Evolutionary conservation across 2,888 invertebrate species (phyloP), one percentile per base, ranked within the genome.

Genomic region (Autographa pulchrina): DNA sequence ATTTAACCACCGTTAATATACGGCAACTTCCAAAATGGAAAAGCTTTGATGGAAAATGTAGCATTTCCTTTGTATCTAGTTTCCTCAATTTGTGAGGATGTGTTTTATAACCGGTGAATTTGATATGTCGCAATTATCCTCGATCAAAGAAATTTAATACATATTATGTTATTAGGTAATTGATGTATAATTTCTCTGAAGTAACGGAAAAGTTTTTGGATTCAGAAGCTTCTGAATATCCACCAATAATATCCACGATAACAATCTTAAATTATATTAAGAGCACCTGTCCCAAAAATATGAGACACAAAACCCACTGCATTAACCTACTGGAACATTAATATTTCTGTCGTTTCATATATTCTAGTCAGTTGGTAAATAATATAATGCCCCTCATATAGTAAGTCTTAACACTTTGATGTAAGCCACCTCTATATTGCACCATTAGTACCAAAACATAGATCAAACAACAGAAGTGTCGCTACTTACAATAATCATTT

Each of bases 1-100:
- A 67, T 63, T 74, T 70, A 81, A 72, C 70, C 52, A 56, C 16
- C 59, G 81, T 81, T 78, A 81, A 65, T 65, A 73, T 65, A 67
- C 69, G 67, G 67, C 31, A 43, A 70, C 54, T 62, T 43, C 20
- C 31, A 31, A 54, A 11, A 64, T 74, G 67, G 60, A 35, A 58
- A 64, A 66, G 63, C 35, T 60, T 25, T 11, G 16, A 80, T 54
- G 68, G 72, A 68, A 9, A 65, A 52, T 65, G 41, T 38, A 31
- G 32, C 62, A 52, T 65, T 70, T 65, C 32, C 48, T 69, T 63
- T 60, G 64, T 67, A 13, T 65, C 58, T 25, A 2, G 54, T 69
- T 79, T 75, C 80, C 80, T 75, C 65, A 69, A 79, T 76, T 68
- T 31, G 8, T 11, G 9, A 6, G 48, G 48, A 48, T 60, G 11